phyloP scores from a whole-genome alignment of 2,113 vertebrate species.

The Peromyscus californicus region DNA sequence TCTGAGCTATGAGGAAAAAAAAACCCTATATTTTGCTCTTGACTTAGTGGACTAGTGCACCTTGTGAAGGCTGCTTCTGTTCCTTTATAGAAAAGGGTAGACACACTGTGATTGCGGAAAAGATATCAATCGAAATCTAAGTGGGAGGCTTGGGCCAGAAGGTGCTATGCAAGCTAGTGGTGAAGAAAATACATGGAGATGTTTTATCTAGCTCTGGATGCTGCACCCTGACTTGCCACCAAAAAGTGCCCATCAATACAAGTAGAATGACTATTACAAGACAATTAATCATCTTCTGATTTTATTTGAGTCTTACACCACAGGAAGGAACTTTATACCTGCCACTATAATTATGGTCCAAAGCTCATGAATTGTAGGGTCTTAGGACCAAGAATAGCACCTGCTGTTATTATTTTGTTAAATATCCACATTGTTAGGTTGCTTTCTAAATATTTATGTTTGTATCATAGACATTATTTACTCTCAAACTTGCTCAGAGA shows the following conservation, averaged over 20 bases:
- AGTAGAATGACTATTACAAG: rapidly evolving
- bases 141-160: too few species aligned
- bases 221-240: neutral
- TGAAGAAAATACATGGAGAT: too few species aligned
- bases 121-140: neutral
- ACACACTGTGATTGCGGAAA: neutral
- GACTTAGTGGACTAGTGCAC: neutral
- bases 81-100: neutral
- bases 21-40: neutral
- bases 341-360: neutral
- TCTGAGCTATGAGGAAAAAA: neutral
- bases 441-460: neutral
- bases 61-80: neutral
- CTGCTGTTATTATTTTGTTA: neutral
- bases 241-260: neutral
- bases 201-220: neutral
- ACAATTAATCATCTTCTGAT: neutral
- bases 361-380: neutral
- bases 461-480: neutral
- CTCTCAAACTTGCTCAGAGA: neutral
- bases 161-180: neutral
- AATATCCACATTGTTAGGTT: neutral
- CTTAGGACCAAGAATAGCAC: neutral
- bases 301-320: neutral
- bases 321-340: neutral